These are phyloP conservation scores for Myotis myotis DNA, from an alignment of 2,797 vertebrate species.

Conservation along the genomic window DNA sequence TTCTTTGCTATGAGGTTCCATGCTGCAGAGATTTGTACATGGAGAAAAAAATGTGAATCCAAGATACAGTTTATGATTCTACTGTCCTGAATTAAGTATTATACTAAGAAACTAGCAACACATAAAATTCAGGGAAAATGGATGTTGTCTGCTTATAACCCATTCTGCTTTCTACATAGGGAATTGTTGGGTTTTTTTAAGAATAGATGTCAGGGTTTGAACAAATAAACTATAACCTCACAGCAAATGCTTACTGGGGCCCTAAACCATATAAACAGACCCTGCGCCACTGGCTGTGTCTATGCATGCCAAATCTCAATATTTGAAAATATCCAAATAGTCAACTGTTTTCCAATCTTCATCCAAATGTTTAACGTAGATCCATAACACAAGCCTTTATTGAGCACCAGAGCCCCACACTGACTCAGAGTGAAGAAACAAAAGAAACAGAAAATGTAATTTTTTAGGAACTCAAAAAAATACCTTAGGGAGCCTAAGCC, in stretches of 20 bases:
- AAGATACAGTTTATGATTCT: neutral
- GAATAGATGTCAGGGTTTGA: constrained; percentile 10
- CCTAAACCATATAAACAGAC: constrained; percentile 11
- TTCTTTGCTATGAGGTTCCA: neutral
- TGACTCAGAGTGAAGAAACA: neutral
- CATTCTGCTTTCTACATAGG: neutral
- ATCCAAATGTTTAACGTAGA: neutral
- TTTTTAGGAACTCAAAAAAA: neutral
- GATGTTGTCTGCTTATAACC: neutral
- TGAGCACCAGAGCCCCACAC: neutral
- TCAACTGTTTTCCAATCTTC: neutral
- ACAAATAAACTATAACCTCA: constrained; percentile 21
- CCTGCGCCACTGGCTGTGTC: neutral
- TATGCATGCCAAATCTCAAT: neutral
- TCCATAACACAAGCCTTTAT: neutral
- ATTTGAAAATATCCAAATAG: neutral
- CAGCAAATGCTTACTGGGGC: neutral
- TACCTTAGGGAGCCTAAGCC: neutral
- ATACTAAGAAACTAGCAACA: neutral
- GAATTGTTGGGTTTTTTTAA: neutral
- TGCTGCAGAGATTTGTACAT: neutral
- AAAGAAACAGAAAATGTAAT: neutral
- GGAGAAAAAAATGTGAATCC: constrained; percentile 20
- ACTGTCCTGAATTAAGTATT: neutral
- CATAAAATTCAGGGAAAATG: neutral